Evolutionary conservation across 2,797 vertebrate species (phyloP), one percentile per base, ranked within the genome.

Genomic region (Hybognathus amarus): DNA sequence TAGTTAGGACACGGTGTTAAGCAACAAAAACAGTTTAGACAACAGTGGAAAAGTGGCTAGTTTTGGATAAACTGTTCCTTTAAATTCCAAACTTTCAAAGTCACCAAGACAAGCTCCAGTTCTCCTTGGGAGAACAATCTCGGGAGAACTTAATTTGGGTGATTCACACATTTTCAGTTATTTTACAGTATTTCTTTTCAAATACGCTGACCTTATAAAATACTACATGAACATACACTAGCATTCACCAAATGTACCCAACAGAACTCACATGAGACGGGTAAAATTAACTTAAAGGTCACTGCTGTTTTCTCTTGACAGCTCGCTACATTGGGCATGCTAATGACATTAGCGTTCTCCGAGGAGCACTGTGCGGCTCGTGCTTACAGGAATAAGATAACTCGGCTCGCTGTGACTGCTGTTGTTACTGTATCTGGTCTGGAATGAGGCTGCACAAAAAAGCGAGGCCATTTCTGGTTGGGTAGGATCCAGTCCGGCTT

Each of bases 211-310:
- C 82, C 82, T 83, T 78, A 70, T 83, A 71, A 83, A 83, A 52
- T 11, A 71, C 67, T 78, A 78, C 82, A 78, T 76, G 75, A 83
- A 63, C 82, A 78, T 83, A 83, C 67, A 64, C 82, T 78, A 71
- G 67, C 40, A 61, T 78, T 83, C 75, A 83, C 66, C 42, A 22
- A 63, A 78, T 83, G 54, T 61, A 71, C 66, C 67, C 67, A 45
- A 83, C 73, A 83, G 22, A 78, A 71, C 66, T 83, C 67, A 45
- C 66, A 64, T 75, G 82, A 78, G 82, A 83, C 54, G 0, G 54
- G 63, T 45, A 40, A 81, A 82, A 82, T 82, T 67, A 82, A 78
- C 79, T 82, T 81, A 87, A 87, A 87, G 86, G 79, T 87, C 86
- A 87, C 18, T 69, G 79, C 50, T 64, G 86, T 82, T 82, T 78